Conservation (phyloP, 2,797 vertebrate species). For the Notamacropus eugenii region DNA sequence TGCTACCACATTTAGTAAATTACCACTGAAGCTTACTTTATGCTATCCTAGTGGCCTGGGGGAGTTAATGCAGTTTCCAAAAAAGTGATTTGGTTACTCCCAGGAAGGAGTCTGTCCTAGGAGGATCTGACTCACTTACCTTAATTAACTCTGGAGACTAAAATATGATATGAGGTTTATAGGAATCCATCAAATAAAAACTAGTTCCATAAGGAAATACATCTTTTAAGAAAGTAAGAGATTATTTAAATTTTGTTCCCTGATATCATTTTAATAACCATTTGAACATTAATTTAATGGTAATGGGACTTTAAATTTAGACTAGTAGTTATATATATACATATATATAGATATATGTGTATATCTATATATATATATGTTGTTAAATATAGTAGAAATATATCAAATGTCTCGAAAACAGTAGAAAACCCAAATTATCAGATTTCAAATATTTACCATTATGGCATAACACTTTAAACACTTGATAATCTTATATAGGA, state of each 20-base stretch:
- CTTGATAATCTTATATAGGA: not conserved
- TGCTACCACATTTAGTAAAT: not conserved
- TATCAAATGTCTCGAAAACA: not conserved
- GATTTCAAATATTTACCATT: not conserved
- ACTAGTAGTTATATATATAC: not conserved
- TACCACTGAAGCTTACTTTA: not conserved
- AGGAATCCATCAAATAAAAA: not conserved
- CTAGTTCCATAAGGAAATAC: not conserved
- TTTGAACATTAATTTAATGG: not conserved
- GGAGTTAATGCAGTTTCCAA: not conserved
- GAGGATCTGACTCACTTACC: slow-evolving; percentile 1
- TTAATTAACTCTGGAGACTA: slow-evolving; percentile 15
- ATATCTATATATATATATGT: not conserved
- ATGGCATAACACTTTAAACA: not conserved
- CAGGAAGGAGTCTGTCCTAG: not conserved
- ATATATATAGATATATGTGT: not conserved
- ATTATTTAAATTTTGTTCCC: slow-evolving; percentile 16
- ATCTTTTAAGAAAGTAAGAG: slow-evolving; percentile 22
- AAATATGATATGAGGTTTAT: slow-evolving; percentile 1
- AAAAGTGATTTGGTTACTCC: not conserved
- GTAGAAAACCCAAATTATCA: not conserved
- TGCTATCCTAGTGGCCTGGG: not conserved
- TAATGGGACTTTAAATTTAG: not conserved
- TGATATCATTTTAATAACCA: slow-evolving; percentile 32
- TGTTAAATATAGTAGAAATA: not conserved